Evolutionary conservation across 1,140 invertebrate genomes (phyloP), one percentile per base, ranked within the genome.

Genomic region (Mamestra configurata): DNA sequence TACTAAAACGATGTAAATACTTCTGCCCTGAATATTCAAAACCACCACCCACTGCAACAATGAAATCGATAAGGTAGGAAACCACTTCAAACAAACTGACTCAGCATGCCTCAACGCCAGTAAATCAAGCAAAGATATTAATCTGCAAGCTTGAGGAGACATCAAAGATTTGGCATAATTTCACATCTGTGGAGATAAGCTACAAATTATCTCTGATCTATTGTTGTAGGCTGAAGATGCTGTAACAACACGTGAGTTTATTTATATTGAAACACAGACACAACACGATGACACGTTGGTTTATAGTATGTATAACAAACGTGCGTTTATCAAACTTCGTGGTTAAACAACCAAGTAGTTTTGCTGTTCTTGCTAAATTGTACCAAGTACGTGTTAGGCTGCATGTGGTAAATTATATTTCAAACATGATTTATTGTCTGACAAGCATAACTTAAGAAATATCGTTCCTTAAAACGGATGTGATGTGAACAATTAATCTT

Each of bases 111-210:
- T 11, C 13, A 11, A 27, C 59, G 31, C 18, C 24, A 71, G 6
- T 31, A 43, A 18, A 71, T 46, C 46, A 71, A 71, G 53, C 20
- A 31, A 46, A 68, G 37, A 68, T 68, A 53, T 53, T n/a, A 68
- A 46, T 49, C 40, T 70, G 31, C 31, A 55, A 24, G 22, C 53
- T 55, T 22, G 4, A 1, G 8, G 7, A n/a, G 27, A 61, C 57
- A 24, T 68, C 20, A 24, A 46, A 68, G 22, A 22, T 46, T 46
- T 68, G 13, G 64, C 40, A 68, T 68, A 27, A 46, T 1, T 40
- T 64, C 11, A 68, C 37, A 46, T 46, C 20, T 5, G 18, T 27
- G 20, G 7, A 24, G 31, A 15, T 20, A 68, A 22, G 37, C 13
- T 1, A 8, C 27, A 46, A 20, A 1, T 20, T 37, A 64, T 64